Percentiles rank a stretch among this genome's conserved stretches.
These are phyloP conservation scores for Polypterus bichir DNA, from an alignment of 2,113 vertebrate genomes.

Conservation along the genomic window DNA sequence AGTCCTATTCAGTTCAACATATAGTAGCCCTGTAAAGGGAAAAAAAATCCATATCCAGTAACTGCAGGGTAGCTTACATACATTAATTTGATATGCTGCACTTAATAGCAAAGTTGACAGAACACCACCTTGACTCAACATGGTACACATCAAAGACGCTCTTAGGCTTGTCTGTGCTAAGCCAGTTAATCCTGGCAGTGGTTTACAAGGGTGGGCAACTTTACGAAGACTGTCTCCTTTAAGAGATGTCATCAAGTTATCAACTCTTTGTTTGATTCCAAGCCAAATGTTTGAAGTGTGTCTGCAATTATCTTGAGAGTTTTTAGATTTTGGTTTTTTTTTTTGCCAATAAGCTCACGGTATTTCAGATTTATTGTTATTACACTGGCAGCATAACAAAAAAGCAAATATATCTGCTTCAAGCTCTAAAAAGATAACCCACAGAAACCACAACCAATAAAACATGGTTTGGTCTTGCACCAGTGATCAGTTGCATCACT, in stretches of 20 bases:
- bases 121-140: slow-evolving; percentile 11
- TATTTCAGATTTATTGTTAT: too few relatives aligned
- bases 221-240: slow-evolving; percentile 19
- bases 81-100: too few relatives aligned
- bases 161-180: slow-evolving; percentile 15
- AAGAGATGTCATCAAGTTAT: slow-evolving; percentile 5
- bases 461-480: too few relatives aligned
- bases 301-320: slow-evolving; percentile 12
- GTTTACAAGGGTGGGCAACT: slow-evolving; percentile 19
- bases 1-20: too few relatives aligned
- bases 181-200: slow-evolving; percentile 28
- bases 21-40: too few relatives aligned
- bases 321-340: neutral
- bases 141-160: slow-evolving; percentile 31
- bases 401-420: too few relatives aligned
- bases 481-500: too few relatives aligned
- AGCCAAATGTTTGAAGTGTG: slow-evolving; percentile 16
- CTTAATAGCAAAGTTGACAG: slow-evolving; percentile 20
- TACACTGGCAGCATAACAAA: neutral
- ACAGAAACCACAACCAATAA: too few relatives aligned
- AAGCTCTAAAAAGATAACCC: too few relatives aligned
- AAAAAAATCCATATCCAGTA: too few relatives aligned
- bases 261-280: slow-evolving; percentile 6
- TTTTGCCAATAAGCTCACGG: too few relatives aligned
- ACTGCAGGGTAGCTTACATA: too few relatives aligned